Base-by-base conservation (phyloP, 1,140 invertebrate species). In the Pogonus chalceus region DNA sequence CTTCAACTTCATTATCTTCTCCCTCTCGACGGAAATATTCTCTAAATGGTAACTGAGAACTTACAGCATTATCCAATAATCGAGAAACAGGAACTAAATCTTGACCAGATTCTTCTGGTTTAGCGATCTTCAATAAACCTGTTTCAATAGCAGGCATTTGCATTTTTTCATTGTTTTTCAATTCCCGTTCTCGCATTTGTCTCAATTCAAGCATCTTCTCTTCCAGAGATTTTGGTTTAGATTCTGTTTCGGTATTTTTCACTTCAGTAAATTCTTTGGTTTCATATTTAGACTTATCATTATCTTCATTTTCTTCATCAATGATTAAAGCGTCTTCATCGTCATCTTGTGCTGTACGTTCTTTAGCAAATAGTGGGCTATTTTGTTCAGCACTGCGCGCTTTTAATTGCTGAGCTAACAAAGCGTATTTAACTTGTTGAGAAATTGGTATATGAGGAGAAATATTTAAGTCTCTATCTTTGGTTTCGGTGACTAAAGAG, bases 51-150 rank as follows among this genome's bases (percentile, higher is more conserved):
- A 76, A 81, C 53, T 87, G 82, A 16, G 85, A 87, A 31, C 26
- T 31, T 14, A 31, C 26, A 0, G 85, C 85, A 58, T 90, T 91
- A 55, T 90, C 88, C 51, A 90, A 69, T 2, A 88, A 71, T 35
- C 84, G 81, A 0, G 87, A 83, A 0, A 90, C 85, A 26, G 85
- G 83, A 1, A 85, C 87, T 26, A 90, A 69, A 65, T 90, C 87
- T 2, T 75, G 70, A 7, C 26, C 26, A 7, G 68, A 66, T 53
- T 75, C 74, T 49, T 76, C 74, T 53, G 66, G 68, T 46, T 62
- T 58, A 21, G 7, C n/a, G 50, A 24, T 55, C 23, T 62, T 66
- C 52, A 58, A 26, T 56, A 53, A 39, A 9, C 18, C 56, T 10
- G n/a, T 50, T 24, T 18, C 39, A 0, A 2, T 10, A 2, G 24